These are phyloP conservation scores for Acronicta psi DNA, from an alignment of 2,888 invertebrate species.

Conservation along the genomic window DNA sequence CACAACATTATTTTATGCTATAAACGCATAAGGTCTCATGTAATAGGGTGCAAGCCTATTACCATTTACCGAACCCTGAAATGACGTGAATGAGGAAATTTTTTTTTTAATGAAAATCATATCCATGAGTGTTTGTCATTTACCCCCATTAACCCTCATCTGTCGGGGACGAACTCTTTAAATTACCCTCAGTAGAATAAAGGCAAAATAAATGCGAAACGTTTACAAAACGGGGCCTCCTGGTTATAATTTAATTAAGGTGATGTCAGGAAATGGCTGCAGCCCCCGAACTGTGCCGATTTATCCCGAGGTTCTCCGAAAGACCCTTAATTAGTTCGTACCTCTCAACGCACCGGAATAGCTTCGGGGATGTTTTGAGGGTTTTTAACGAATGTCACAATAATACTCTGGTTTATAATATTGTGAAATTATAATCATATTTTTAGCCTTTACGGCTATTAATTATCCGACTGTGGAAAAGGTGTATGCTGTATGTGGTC, in stretches of 20 bases:
- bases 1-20: too few relatives aligned
- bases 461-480: too few relatives aligned
- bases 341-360: constrained; percentile 18
- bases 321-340: constrained; percentile 55
- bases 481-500: too few relatives aligned
- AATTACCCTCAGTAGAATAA: constrained; percentile 5
- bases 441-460: neutral
- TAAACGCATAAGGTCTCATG: too few relatives aligned
- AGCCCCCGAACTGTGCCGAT: constrained; percentile 36
- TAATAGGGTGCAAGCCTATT: too few relatives aligned
- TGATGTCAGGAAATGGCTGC: constrained; percentile 28
- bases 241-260: constrained; percentile 62
- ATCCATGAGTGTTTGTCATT: neutral
- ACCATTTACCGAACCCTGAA: too few relatives aligned
- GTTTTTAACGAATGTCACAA: constrained; percentile 9
- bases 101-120: too few relatives aligned
- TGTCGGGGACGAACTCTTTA: neutral
- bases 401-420: constrained; percentile 1
- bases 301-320: constrained; percentile 49
- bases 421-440: too few relatives aligned
- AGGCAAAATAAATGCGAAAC: constrained; percentile 54
- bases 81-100: too few relatives aligned
- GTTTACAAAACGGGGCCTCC: constrained; percentile 58
- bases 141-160: neutral
- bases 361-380: constrained; percentile 5